These are phyloP conservation scores for Mycalesis mineus DNA, from an alignment of 2,888 invertebrate genomes.

Conservation along the genomic window DNA sequence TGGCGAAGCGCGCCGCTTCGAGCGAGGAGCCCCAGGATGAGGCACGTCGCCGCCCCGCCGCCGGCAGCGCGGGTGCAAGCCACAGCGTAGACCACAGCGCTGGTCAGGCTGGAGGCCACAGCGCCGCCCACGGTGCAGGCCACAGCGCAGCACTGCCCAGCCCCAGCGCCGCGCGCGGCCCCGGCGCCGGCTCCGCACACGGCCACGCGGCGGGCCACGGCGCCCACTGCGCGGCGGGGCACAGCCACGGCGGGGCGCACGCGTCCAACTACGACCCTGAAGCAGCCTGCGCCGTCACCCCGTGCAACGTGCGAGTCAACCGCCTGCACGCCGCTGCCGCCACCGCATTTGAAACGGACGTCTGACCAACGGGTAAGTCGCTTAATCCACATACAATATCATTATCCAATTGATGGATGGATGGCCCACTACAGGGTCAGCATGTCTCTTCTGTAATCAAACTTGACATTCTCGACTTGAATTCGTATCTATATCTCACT, in stretches of 20 bases:
- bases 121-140: background rate
- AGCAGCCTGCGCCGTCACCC: slow-evolving; percentile 34
- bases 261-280: background rate
- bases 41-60: background rate
- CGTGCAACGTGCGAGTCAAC: slow-evolving; percentile 70
- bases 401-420: no score
- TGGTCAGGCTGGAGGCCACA: no score
- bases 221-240: background rate
- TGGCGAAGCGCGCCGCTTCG: slow-evolving; percentile 37
- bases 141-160: slow-evolving; percentile 36
- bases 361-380: slow-evolving; percentile 91
- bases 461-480: no score
- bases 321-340: slow-evolving; percentile 83
- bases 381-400: no score
- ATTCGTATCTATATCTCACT: no score
- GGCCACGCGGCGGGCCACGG: slow-evolving; percentile 23
- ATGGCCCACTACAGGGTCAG: no score
- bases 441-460: no score
- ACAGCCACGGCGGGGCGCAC: background rate
- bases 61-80: background rate
- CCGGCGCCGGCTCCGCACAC: slow-evolving; percentile 21
- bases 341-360: slow-evolving; percentile 95
- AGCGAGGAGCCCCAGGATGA: slow-evolving; percentile 4
- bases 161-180: background rate
- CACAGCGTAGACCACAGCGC: no score